Evolutionary conservation across 2,113 vertebrate genomes (phyloP).

Genomic region (Myrmecophaga tridactyla): DNA sequence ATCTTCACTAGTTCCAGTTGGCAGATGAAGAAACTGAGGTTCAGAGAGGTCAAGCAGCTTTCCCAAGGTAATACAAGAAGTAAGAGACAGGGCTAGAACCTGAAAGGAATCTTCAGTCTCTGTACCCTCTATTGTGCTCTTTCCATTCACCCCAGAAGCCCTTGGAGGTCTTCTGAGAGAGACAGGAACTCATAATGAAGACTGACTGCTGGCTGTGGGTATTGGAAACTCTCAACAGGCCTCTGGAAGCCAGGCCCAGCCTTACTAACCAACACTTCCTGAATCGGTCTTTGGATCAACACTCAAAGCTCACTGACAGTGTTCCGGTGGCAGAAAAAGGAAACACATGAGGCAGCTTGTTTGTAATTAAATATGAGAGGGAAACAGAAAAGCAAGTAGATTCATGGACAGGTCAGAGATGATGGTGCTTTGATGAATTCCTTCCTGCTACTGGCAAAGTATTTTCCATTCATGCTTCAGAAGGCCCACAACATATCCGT

Average conservation of each 20-base stretch:
- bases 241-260: background rate
- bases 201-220: background rate
- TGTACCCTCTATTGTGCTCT: background rate
- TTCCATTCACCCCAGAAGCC: background rate
- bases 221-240: background rate
- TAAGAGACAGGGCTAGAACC: background rate
- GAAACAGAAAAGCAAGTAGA: constrained; percentile 47
- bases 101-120: background rate
- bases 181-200: background rate
- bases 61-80: background rate
- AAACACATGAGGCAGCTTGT: background rate
- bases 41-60: background rate
- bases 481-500: background rate
- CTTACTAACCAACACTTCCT: background rate
- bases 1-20: background rate
- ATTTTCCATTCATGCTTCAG: background rate
- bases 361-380: constrained; percentile 29
- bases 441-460: constrained; percentile 21
- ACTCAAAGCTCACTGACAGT: background rate
- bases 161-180: background rate
- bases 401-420: background rate
- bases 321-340: background rate
- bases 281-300: background rate
- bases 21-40: background rate
- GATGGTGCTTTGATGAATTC: constrained; percentile 6